A percentile compares a stretch with the other conserved stretches of the same genome.
phyloP scores from a whole-genome alignment of 2,113 vertebrate genomes.

The Pipa parva region DNA sequence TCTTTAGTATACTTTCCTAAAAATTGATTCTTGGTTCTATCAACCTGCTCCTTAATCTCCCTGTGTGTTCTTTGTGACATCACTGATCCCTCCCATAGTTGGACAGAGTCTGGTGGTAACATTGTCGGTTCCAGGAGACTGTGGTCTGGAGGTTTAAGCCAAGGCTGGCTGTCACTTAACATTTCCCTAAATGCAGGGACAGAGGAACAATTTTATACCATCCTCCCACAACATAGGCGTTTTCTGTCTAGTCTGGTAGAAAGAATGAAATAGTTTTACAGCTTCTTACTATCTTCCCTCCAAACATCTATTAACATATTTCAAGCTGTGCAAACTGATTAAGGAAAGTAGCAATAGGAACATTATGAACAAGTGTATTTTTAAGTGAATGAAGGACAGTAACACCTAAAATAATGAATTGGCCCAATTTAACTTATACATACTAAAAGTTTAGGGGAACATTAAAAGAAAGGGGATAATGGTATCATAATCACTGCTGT shows the following conservation, averaged over 20 bases:
- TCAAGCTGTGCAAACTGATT: too few relatives aligned
- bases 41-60: slow-evolving; percentile 1
- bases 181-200: slow-evolving; percentile 41
- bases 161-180: slow-evolving; percentile 47
- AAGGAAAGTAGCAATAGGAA: too few relatives aligned
- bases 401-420: too few relatives aligned
- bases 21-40: slow-evolving; percentile 7
- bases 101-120: slow-evolving; percentile 35
- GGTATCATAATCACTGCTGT: too few relatives aligned
- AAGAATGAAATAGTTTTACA: slow-evolving; percentile 39
- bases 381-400: too few relatives aligned
- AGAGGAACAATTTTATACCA: slow-evolving; percentile 44
- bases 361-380: too few relatives aligned
- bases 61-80: slow-evolving; percentile 33
- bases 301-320: too few relatives aligned
- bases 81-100: slow-evolving; percentile 18
- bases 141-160: slow-evolving; percentile 36
- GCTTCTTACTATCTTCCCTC: background rate
- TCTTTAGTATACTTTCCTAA: background rate
- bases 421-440: too few relatives aligned
- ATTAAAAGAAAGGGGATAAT: too few relatives aligned
- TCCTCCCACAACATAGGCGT: slow-evolving; percentile 8
- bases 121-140: slow-evolving; percentile 41
- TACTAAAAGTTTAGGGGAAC: too few relatives aligned
- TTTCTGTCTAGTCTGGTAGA: slow-evolving; percentile 40